Base-by-base conservation (phyloP, 2,888 invertebrate species). In the Chesias legatella region DNA sequence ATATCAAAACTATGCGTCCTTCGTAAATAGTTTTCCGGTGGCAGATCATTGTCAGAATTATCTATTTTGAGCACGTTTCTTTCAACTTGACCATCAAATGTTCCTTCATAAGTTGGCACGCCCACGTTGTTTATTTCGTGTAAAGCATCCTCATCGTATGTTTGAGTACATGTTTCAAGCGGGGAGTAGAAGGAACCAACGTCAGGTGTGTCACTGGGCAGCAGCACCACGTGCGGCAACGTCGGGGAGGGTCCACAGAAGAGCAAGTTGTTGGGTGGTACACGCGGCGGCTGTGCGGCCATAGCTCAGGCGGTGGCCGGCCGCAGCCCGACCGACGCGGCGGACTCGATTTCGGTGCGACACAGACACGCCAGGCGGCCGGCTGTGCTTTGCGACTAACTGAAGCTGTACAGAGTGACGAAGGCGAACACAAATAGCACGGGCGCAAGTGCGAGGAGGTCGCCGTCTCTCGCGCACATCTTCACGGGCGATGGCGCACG, bases 371-470 rank as follows among this genome's bases (percentile, higher is more conserved):
- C 75, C 84, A 81, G 80, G 79, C 84, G 81, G 76, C 79, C 82
- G 81, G 76, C 79, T 69, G 74, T 80, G 74, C 72, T 81, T 82
- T 79, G 81, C 81, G 80, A 86, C 85, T 85, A 86, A 86, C 85
- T 84, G 83, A 88, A 81, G 82, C 81, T 82, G 86, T 71, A 73
- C 81, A 72, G 73, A 78, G 82, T 85, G 88, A 88, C 88, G 88
- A 82, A 80, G 78, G 78, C 81, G 88, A 81, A 86, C 88, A 65
- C 78, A 88, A 88, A 88, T 88, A 88, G 88, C 82, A 83, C 82
- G 70, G 84, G 79, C 86, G 84, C 84, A 81, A 84, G 76, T 78
- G 86, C 76, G 86, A 85, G 75, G 85, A 83, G 84, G 84, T 84
- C 84, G 83, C 81, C 84, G 80, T 81, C 82, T 84, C 88, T 82